Evolutionary conservation across 2,113 vertebrate species (phyloP).

Genomic region (Podarcis muralis): DNA sequence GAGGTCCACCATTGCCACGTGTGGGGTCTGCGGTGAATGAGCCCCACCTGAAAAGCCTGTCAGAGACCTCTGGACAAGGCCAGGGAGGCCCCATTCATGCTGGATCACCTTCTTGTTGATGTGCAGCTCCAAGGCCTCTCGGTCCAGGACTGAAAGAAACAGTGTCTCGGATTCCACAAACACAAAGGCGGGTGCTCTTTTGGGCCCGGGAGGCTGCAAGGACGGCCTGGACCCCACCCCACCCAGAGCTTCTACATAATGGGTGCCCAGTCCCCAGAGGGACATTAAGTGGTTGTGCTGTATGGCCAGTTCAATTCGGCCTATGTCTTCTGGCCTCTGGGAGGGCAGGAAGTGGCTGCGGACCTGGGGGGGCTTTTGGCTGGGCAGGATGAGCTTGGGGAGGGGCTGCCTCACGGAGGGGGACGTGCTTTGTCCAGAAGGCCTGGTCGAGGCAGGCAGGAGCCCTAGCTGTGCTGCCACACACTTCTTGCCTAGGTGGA

Average conservation of each 20-base stretch:
- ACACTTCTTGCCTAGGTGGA: background rate
- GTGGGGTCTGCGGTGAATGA: accelerated
- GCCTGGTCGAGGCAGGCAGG: accelerated
- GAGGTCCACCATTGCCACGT: background rate
- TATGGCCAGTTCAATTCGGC: background rate
- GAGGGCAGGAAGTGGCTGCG: background rate
- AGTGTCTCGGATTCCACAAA: background rate
- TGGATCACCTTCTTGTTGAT: background rate
- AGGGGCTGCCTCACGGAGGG: background rate
- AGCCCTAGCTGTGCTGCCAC: background rate
- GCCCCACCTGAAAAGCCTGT: background rate
- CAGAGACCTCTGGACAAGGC: background rate
- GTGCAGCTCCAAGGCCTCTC: background rate
- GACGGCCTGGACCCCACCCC: background rate
- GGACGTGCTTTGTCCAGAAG: background rate
- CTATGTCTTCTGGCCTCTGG: background rate
- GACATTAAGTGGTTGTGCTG: background rate
- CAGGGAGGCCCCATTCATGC: conserved; percentile 3
- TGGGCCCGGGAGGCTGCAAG: background rate
- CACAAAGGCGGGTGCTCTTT: background rate
- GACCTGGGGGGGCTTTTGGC: background rate
- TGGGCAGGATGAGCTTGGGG: background rate
- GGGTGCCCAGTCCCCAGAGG: conserved; percentile 13
- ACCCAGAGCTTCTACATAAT: background rate
- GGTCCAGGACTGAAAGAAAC: background rate